phyloP scores from a whole-genome alignment of 2,113 vertebrate genomes.

The Pseudorasbora parva region DNA sequence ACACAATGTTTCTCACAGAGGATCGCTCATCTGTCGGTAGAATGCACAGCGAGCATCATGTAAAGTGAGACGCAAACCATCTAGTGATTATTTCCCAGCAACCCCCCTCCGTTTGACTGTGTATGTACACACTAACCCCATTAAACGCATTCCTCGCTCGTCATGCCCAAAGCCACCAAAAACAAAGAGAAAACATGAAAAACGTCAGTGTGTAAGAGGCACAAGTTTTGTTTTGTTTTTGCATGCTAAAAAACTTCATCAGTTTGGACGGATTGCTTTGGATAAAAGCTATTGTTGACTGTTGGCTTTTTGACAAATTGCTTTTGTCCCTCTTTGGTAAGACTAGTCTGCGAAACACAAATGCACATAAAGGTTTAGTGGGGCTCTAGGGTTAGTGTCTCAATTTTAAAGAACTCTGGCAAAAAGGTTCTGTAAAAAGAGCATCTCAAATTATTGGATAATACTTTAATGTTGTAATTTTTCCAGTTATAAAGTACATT shows the following conservation, averaged over 20 bases:
- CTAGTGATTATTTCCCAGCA: slow-evolving; percentile 47
- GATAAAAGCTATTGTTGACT: neutral
- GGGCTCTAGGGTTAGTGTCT: too few relatives aligned
- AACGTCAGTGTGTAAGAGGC: neutral
- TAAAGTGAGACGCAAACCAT: slow-evolving; percentile 50
- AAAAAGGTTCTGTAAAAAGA: too few relatives aligned
- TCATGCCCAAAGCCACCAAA: slow-evolving; percentile 3
- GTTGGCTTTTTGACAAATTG: too few relatives aligned
- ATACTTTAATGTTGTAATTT: too few relatives aligned
- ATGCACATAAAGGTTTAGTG: too few relatives aligned
- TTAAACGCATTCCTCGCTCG: slow-evolving; percentile 36
- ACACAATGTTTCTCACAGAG: slow-evolving; percentile 11
- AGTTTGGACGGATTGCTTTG: neutral
- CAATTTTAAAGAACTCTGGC: too few relatives aligned
- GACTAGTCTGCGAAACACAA: neutral
- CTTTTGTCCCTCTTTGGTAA: too few relatives aligned
- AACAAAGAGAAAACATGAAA: slow-evolving; percentile 6
- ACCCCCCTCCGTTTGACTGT: too few relatives aligned
- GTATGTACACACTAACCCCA: slow-evolving; percentile 22
- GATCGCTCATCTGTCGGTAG: slow-evolving; percentile 44
- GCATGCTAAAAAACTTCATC: neutral
- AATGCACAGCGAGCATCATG: slow-evolving; percentile 41
- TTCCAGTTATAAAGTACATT: too few relatives aligned
- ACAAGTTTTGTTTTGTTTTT: too few relatives aligned
- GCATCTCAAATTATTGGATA: too few relatives aligned